These are phyloP conservation scores for Eleutherodactylus coqui DNA, from an alignment of 2,797 vertebrate genomes.

Conservation along the genomic window DNA sequence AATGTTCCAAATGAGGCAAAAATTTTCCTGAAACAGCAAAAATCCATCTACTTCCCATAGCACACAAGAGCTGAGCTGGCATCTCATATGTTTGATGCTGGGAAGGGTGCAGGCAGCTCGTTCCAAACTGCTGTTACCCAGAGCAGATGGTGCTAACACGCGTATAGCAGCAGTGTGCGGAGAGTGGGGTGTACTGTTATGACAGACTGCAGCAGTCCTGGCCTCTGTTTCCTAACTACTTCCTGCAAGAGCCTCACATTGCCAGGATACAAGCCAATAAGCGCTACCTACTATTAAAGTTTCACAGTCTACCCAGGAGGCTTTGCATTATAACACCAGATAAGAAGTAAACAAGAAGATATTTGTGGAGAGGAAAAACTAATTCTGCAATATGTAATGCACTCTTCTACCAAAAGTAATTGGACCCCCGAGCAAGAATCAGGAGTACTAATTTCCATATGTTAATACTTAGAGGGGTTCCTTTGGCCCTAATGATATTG, in stretches of 20 bases:
- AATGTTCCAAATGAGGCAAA: constrained; percentile 21
- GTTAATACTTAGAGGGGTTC: no score
- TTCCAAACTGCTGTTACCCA: constrained; percentile 46
- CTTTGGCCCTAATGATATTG: no score
- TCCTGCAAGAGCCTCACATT: constrained; percentile 36
- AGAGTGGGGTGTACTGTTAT: constrained; percentile 55
- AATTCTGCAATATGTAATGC: not conserved
- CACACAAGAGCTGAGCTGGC: constrained; percentile 50
- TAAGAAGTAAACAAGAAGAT: not conserved
- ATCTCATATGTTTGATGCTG: constrained; percentile 43
- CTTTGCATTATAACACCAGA: not conserved
- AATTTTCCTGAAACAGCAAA: constrained; percentile 51
- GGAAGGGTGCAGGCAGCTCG: constrained; percentile 47
- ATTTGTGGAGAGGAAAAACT: not conserved
- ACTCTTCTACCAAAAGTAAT: no score
- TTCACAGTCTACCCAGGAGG: not conserved
- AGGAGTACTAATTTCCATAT: no score
- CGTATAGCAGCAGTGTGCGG: constrained; percentile 38
- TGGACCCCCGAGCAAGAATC: no score
- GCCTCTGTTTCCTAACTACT: constrained; percentile 52
- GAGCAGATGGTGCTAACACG: constrained; percentile 58
- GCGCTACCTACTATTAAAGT: not conserved
- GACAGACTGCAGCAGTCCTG: constrained; percentile 57
- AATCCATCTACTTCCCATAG: not conserved
- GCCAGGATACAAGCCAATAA: constrained; percentile 46